Evolutionary conservation across 2,888 invertebrate species (phyloP), one percentile per base, ranked within the genome.

Genomic region (Clistopyga incitator): DNA sequence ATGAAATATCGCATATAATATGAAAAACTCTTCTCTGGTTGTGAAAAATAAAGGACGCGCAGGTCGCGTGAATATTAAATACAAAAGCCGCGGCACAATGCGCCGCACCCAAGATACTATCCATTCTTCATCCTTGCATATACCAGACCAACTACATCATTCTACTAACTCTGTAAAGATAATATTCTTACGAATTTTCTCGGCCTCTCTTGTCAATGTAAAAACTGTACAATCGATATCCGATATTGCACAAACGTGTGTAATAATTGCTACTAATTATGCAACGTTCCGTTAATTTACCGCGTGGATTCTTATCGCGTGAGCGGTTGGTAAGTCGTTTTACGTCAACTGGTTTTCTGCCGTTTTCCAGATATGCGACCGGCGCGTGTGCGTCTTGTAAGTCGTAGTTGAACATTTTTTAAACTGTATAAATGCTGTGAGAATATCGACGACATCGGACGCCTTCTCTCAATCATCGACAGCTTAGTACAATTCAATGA

Each of bases 391-490:
- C 52, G 56, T 65, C 23, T 10, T 18, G 59, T 59, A 25, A 18
- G 34, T 38, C 47, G 25, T 11, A 59, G 59, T 18, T 38, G 45
- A 38, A 47, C 29, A 23, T 59, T 29, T 29, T 29, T 29, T 72
- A 74, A 74, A 42, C 72, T 72, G 67, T 29, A 20, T 74, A 72
- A 82, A 82, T 82, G 72, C 72, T 68, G 45, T 56, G 54, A 72
- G 6, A 59, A 11, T 20, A 65, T 20, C 59, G 8, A 56, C 25
- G 25, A 54, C 23, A 20, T 23, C 52, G 2, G 52, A 10, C 20
- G 23, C 8, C 38, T 20, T 23, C 52, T 70, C 34, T 20, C 25
- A 3, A 18, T 38, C n/a, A 59, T 34, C 61, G 45, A 56, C 56
- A 67, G 45, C 29, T 38, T 18, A 20, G 3, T n/a, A 47, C 25